A percentile compares a stretch with the other conserved stretches of the same genome.
These are phyloP conservation scores for Gerris lacustris DNA, from an alignment of 2,888 invertebrate species.

Conservation along the genomic window DNA sequence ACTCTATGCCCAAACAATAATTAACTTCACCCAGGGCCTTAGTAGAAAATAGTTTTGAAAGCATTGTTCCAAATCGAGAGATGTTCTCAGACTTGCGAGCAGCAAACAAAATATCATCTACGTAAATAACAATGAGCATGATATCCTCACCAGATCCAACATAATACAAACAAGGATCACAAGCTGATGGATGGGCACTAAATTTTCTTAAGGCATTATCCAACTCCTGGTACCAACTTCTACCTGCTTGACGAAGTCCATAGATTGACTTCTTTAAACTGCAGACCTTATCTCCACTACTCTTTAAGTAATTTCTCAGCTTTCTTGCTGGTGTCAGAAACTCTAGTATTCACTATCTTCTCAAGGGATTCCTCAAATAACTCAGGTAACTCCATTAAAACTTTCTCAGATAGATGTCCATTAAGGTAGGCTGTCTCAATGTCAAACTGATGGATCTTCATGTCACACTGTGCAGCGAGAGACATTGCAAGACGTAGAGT, in stretches of 20 bases:
- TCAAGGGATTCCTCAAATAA: slow-evolving; percentile 16
- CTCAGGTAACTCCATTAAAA: slow-evolving; percentile 29
- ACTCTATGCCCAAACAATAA: no score
- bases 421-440: slow-evolving; percentile 32
- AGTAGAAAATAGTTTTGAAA: no score
- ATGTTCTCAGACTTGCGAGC: no score
- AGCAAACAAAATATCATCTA: no score
- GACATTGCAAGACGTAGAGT: slow-evolving; percentile 30
- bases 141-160: not conserved
- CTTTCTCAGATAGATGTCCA: slow-evolving; percentile 30
- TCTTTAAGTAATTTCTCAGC: no score
- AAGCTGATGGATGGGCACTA: not conserved
- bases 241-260: not conserved
- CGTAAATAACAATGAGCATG: no score
- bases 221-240: not conserved
- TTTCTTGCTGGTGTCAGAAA: no score
- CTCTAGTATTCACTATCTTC: no score
- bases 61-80: no score
- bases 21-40: no score
- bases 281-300: not conserved
- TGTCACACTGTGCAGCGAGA: slow-evolving; percentile 26
- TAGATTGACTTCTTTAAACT: not conserved
- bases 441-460: slow-evolving; percentile 31
- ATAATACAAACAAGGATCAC: not conserved
- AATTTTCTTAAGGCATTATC: not conserved